Percentiles rank a stretch among this genome's conserved stretches.
These are phyloP conservation scores for Neomonachus schauinslandi DNA, from an alignment of 2,113 vertebrate species.

Conservation along the genomic window DNA sequence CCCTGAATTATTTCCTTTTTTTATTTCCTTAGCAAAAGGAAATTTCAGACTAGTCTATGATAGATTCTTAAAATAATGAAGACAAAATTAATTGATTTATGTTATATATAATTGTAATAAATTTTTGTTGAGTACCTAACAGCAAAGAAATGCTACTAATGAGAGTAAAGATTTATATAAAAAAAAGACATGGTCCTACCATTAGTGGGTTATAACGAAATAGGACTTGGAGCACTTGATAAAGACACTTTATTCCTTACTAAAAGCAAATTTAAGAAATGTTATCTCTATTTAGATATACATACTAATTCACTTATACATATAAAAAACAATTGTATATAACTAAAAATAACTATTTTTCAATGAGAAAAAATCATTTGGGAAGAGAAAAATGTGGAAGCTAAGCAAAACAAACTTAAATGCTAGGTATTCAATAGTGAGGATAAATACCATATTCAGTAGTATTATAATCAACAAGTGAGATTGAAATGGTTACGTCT, in stretches of 20 bases:
- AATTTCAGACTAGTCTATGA: not conserved
- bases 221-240: not conserved
- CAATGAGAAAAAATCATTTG: conserved; percentile 16
- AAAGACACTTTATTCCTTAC: not conserved
- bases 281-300: not conserved
- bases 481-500: not conserved
- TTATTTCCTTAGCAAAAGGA: conserved; percentile 21
- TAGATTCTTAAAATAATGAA: conserved; percentile 46
- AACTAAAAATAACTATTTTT: conserved; percentile 27
- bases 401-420: not conserved
- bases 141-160: conserved; percentile 34
- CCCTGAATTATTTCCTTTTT: not conserved
- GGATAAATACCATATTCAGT: not conserved
- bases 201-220: conserved; percentile 21
- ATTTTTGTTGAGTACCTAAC: not conserved
- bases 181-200: not conserved
- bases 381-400: conserved; percentile 8
- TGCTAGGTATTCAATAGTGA: not conserved
- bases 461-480: not conserved
- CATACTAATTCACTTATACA: not conserved
- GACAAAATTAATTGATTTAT: conserved; percentile 11
- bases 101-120: not conserved
- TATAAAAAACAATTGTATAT: not conserved
- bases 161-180: not conserved
- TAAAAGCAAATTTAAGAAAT: conserved; percentile 25